Percentiles rank a stretch among this genome's conserved stretches.
phyloP scores from a whole-genome alignment of 2,113 vertebrate species.

The Astur gentilis region DNA sequence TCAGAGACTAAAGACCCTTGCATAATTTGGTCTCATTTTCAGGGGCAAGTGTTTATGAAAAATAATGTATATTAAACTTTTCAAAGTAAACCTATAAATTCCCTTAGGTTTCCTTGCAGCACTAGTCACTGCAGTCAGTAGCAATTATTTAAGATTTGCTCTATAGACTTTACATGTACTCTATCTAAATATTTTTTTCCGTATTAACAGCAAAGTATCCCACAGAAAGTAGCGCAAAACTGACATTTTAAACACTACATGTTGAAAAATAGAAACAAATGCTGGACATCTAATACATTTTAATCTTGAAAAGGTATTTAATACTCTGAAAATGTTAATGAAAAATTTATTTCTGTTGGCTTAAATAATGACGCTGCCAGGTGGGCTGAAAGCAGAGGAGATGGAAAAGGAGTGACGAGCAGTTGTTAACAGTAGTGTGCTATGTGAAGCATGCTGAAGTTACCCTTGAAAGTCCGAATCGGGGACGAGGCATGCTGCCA shows the following conservation, averaged over 20 bases:
- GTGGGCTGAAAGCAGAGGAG: not conserved
- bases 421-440: not conserved
- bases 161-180: not conserved
- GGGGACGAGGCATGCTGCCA: not conserved
- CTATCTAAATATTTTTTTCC: conserved; percentile 12
- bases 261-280: not conserved
- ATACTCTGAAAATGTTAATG: not conserved
- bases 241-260: not conserved
- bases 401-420: rapidly evolving
- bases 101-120: not conserved
- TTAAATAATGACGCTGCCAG: not conserved
- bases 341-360: not conserved
- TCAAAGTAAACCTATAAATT: not conserved
- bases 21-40: not conserved
- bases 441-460: not conserved
- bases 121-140: not conserved
- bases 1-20: not conserved
- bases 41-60: not conserved
- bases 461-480: not conserved
- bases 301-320: not conserved
- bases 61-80: not conserved
- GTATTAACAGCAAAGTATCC: not conserved
- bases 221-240: not conserved
- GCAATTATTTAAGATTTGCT: not conserved
- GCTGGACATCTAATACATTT: not conserved